Evolutionary conservation across 1,140 invertebrate genomes (phyloP), one percentile per base, ranked within the genome.

Genomic region (Atopsyche davidsoni): DNA sequence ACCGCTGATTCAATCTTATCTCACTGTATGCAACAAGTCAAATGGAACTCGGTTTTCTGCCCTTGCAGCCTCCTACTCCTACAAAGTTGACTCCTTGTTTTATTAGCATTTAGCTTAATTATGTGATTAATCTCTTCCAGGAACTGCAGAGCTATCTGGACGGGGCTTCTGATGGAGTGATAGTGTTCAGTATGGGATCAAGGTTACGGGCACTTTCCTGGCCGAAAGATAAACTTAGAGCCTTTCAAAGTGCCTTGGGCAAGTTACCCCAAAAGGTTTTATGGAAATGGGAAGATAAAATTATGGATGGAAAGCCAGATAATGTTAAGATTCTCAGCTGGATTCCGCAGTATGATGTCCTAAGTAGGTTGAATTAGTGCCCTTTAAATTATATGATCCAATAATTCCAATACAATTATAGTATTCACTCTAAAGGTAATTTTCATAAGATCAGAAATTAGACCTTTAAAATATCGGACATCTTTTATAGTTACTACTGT

Each of bases 151-250:
- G n/a, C n/a, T 28, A 28, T 7, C n/a, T 28, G n/a, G n/a, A 28
- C 25, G 25, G 6, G 25, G 25, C 79, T 41, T 68, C 69, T 28
- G 60, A 79, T 39, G 81, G 81, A 3, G 77, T 80, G 3, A 73
- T 85, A 13, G 75, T 79, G 38, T 80, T 84, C 58, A 79, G 77
- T 34, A 71, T 83, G 57, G 82, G 82, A 11, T 81, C 80, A 2
- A 74, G 76, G 70, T 64, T 81, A 19, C 72, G 71, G 35, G 72
- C 76, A 25, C 70, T 75, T 11, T 77, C 78, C 1, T 73, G 87
- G 55, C 77, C 83, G 0, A 62, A 73, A 22, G 70, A 77, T 17
- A 76, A 79, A 56, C 66, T 85, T 32, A 70, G 75, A 32, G 78
- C 78, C 17, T 73, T 82, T 53, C 55, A 76, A 39, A 61, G 70